A percentile compares a stretch with the other conserved stretches of the same genome.
These are phyloP conservation scores for Microcebus lehilahytsara DNA, from an alignment of 2,113 vertebrate genomes.

Conservation along the genomic window DNA sequence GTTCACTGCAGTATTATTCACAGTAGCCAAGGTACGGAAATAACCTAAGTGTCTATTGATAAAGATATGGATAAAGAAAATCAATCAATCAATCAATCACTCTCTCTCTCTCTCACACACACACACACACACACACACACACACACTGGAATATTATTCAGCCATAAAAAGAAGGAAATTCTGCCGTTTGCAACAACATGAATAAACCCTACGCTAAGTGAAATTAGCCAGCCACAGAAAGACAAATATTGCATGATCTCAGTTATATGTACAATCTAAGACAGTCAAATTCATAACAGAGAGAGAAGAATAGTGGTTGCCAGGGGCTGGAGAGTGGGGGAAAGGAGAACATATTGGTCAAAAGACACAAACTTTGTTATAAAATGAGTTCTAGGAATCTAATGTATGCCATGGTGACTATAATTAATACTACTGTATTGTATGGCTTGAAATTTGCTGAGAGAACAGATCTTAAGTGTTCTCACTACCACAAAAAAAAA, in stretches of 20 bases:
- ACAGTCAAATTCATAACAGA: not conserved
- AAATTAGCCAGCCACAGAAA: not conserved
- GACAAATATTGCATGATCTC: not conserved
- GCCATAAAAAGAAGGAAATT: not conserved
- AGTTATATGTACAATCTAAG: not conserved
- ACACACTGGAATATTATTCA: not conserved
- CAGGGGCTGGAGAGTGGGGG: not conserved
- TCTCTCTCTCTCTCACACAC: too few species aligned
- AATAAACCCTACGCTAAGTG: not conserved
- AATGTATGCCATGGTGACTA: not conserved
- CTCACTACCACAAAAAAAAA: not conserved
- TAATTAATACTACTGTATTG: not conserved
- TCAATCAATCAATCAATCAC: not conserved
- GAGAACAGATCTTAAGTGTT: not conserved
- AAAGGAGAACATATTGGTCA: not conserved
- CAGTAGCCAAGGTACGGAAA: not conserved
- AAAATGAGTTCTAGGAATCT: not conserved
- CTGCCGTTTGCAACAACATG: not conserved
- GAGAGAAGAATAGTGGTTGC: not conserved
- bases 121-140: not conserved
- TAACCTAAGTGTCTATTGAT: not conserved
- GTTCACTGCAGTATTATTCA: not conserved
- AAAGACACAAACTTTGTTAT: not conserved
- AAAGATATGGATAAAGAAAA: not conserved
- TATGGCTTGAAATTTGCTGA: not conserved